A percentile compares a stretch with the other conserved stretches of the same genome.
phyloP scores from a whole-genome alignment of 92 coral and sea anemone genomes.

The Phymanthus crucifer region DNA sequence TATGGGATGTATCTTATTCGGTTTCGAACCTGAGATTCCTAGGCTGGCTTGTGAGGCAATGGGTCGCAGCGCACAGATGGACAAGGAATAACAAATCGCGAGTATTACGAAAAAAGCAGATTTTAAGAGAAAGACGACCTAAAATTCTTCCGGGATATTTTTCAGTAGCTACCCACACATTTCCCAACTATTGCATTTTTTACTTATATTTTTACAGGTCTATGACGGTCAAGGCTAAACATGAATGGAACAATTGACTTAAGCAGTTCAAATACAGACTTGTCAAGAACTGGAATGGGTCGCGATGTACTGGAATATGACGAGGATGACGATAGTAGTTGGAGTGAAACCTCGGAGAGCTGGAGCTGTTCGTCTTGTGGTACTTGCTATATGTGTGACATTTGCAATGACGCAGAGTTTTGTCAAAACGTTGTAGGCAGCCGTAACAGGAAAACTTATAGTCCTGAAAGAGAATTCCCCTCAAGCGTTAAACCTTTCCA shows the following conservation, averaged over 20 bases:
- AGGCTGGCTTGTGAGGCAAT: no score
- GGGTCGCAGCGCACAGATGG: no score
- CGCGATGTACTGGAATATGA: slow-evolving; percentile 3
- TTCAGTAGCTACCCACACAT: background rate
- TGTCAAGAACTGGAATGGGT: background rate
- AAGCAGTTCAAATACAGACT: background rate
- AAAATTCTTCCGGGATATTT: no score
- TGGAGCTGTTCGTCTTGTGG: slow-evolving; percentile 83
- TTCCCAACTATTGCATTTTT: background rate
- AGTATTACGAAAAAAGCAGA: no score
- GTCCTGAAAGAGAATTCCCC: background rate
- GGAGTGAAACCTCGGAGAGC: slow-evolving; percentile 46
- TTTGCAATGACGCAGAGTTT: slow-evolving; percentile 18
- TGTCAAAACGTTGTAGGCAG: background rate
- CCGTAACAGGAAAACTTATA: background rate
- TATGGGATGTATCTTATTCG: no score
- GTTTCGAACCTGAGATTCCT: no score
- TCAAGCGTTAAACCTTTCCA: background rate
- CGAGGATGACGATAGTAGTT: slow-evolving; percentile 31
- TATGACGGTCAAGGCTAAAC: background rate
- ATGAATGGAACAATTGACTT: slow-evolving; percentile 38
- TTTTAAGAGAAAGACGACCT: no score
- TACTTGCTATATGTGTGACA: slow-evolving; percentile 59
- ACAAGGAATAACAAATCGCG: no score
- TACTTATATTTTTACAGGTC: background rate